Evolutionary conservation across 2,797 vertebrate genomes (phyloP), one percentile per base, ranked within the genome.

Genomic region (Sparus aurata): DNA sequence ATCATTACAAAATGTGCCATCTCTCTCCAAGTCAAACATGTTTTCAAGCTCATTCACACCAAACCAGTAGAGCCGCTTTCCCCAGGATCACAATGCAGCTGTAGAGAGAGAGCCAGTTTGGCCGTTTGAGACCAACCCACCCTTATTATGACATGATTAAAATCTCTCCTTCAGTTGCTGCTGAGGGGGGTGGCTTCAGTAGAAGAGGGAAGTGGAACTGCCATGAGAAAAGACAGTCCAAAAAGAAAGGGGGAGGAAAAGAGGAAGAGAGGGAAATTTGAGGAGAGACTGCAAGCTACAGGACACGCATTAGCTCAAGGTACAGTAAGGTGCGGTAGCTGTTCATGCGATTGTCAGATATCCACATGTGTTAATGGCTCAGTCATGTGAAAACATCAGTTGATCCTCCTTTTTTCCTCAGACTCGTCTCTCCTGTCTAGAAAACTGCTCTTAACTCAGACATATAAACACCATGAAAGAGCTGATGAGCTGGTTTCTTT

Each of bases 41-140:
- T 38, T 38, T 38, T 65, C 43, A 73, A 82, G 25, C 61, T 60
- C 18, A 68, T 79, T 91, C 79, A 88, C 4, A 75, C 82, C 73
- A 92, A 94, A 95, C 94, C 92, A 87, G 94, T 91, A 88, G 52
- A 90, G 88, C 93, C 54, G 82, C 93, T 94, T 93, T 88, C 17
- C 16, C 13, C n/a, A 18, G 52, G 43, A 69, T 69, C 41, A 70
- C 73, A 81, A 67, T 53, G 57, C 41, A 59, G 67, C 30, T 47
- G n/a, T 61, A 3, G 30, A 72, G 12, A 13, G 66, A 53, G 54
- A 91, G 86, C 89, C 91, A 83, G 88, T 94, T 93, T 83, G 85
- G 79, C 86, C 16, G 78, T 92, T 87, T 83, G 22, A 85, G 72
- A 86, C 72, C 70, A 86, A 88, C 84, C 87, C 75, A 76, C 86